Conservation (phyloP, 2,113 vertebrate genomes). For the Silurus meridionalis region DNA sequence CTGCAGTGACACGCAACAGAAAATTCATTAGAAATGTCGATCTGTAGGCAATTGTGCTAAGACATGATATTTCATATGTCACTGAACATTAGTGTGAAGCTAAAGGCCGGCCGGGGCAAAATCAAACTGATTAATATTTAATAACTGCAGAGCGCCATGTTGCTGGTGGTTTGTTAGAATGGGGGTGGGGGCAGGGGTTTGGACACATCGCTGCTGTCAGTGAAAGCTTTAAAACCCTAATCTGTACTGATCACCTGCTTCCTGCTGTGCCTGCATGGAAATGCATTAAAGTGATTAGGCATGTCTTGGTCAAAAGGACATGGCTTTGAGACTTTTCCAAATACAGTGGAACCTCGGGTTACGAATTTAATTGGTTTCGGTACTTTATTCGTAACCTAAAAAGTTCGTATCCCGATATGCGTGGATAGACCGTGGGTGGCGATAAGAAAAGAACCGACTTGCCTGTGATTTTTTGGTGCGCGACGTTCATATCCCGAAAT, state of each 20-base stretch:
- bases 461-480: too few species aligned
- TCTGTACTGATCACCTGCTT: neutral
- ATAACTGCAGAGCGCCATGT: slow-evolving; percentile 48
- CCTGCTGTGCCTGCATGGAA: neutral
- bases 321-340: too few species aligned
- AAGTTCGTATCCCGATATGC: too few species aligned
- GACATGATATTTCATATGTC: slow-evolving; percentile 64
- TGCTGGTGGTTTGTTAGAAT: slow-evolving; percentile 59
- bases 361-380: too few species aligned
- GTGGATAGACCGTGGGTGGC: too few species aligned
- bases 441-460: too few species aligned
- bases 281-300: neutral
- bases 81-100: slow-evolving; percentile 59
- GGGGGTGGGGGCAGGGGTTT: neutral
- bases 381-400: too few species aligned
- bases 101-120: slow-evolving; percentile 42
- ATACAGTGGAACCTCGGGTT: too few species aligned
- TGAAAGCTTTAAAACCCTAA: neutral
- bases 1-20: slow-evolving; percentile 67
- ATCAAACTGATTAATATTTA: slow-evolving; percentile 59
- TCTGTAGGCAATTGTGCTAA: slow-evolving; percentile 63
- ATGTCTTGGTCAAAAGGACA: neutral
- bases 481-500: too few species aligned
- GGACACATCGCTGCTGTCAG: slow-evolving; percentile 29
- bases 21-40: slow-evolving; percentile 73